These are phyloP conservation scores for Drosophila albomicans DNA, from an alignment of 1,140 invertebrate genomes.

Conservation along the genomic window DNA sequence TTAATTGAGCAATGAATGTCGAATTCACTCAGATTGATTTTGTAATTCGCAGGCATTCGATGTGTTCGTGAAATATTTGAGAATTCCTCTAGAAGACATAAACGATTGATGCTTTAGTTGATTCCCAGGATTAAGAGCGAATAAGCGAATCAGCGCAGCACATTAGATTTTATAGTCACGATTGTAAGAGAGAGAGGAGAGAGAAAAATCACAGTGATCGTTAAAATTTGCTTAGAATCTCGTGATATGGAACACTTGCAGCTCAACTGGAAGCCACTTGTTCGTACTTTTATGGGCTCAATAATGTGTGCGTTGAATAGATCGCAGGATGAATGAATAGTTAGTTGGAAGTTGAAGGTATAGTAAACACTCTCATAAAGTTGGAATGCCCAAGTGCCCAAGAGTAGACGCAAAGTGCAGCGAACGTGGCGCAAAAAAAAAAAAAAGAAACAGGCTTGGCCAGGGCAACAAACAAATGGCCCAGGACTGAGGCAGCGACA, in stretches of 20 bases:
- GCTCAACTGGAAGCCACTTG: background rate
- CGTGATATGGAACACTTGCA: background rate
- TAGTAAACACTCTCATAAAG: slow-evolving; percentile 33
- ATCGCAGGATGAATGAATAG: background rate
- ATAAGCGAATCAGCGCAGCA: background rate
- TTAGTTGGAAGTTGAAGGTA: background rate
- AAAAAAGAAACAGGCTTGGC: slow-evolving; percentile 76
- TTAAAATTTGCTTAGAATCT: slow-evolving; percentile 9
- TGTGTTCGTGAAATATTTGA: too few relatives aligned
- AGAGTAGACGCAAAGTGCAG: slow-evolving; percentile 27
- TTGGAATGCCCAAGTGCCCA: slow-evolving; percentile 18
- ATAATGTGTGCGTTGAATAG: slow-evolving; percentile 18
- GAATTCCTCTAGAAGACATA: too few relatives aligned
- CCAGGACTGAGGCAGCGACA: slow-evolving; percentile 48
- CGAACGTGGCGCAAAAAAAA: background rate
- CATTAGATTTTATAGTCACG: slow-evolving; percentile 14
- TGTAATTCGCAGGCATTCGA: too few relatives aligned
- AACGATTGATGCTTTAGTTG: background rate
- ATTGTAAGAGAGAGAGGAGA: background rate
- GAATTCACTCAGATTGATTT: too few relatives aligned
- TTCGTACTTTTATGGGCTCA: slow-evolving; percentile 8
- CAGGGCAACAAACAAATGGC: slow-evolving; percentile 72
- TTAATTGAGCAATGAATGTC: too few relatives aligned
- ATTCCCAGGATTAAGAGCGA: slow-evolving; percentile 1
- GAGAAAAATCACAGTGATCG: background rate